These are phyloP conservation scores for Acomys russatus DNA, from an alignment of 2,797 vertebrate species.

Conservation along the genomic window DNA sequence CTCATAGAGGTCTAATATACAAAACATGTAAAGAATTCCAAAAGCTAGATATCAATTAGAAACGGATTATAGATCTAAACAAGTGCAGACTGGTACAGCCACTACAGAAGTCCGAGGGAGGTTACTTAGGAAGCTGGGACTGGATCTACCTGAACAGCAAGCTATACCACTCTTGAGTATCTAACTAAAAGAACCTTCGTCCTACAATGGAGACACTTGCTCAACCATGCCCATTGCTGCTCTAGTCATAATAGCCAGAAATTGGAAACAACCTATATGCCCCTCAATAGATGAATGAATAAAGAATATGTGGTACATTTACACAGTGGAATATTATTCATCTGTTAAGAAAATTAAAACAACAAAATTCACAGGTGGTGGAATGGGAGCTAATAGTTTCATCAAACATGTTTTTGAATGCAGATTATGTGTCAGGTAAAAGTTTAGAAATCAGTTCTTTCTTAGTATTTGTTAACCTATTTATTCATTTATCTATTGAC, in stretches of 20 bases:
- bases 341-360: neutral
- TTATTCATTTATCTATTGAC: neutral
- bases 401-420: neutral
- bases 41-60: neutral
- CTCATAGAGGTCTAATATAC: neutral
- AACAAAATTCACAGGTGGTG: neutral
- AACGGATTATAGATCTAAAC: too few relatives aligned
- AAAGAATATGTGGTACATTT: neutral
- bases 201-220: neutral
- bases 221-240: too few relatives aligned
- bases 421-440: neutral
- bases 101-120: too few relatives aligned
- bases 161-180: neutral
- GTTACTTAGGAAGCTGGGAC: neutral
- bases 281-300: neutral
- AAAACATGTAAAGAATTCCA: neutral
- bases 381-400: neutral
- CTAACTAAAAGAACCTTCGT: neutral
- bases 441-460: conserved; percentile 4
- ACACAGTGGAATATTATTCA: neutral
- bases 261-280: neutral
- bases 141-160: neutral
- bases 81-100: too few relatives aligned
- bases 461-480: neutral
- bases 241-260: neutral